Evolutionary conservation across 2,113 vertebrate genomes (phyloP).

Genomic region (Pseudorectes ferrugineus): DNA sequence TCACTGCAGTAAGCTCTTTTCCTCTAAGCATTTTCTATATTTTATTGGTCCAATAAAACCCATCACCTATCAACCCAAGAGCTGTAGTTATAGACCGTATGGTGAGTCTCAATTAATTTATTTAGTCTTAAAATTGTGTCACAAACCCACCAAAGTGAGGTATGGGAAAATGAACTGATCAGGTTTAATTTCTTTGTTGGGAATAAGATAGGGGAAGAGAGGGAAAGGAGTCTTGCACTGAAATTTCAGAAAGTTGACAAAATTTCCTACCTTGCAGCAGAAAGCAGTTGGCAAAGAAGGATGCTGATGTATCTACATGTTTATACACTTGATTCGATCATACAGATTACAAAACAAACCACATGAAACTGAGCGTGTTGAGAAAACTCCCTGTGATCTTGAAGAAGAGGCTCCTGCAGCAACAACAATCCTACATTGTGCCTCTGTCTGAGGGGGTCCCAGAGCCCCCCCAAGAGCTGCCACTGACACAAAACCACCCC

Average conservation of each 20-base stretch:
- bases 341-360: background rate
- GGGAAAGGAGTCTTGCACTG: background rate
- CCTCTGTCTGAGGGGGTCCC: background rate
- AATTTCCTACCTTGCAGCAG: background rate
- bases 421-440: background rate
- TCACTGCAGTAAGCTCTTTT: background rate
- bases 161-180: background rate
- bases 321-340: background rate
- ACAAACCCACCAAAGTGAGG: background rate
- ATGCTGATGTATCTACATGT: background rate
- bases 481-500: background rate
- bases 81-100: background rate
- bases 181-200: background rate
- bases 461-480: background rate
- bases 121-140: background rate
- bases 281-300: background rate
- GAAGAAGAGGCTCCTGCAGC: background rate
- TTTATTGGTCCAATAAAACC: conserved; percentile 42
- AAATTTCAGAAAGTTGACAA: background rate
- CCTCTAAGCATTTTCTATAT: background rate
- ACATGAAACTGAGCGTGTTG: background rate
- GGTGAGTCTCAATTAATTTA: background rate
- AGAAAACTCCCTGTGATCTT: background rate
- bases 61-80: conserved; percentile 16
- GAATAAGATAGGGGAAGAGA: background rate